phyloP scores from a whole-genome alignment of 30 jellyfish, hydroid and myxozoan species.

The Chironex yamaguchii region DNA sequence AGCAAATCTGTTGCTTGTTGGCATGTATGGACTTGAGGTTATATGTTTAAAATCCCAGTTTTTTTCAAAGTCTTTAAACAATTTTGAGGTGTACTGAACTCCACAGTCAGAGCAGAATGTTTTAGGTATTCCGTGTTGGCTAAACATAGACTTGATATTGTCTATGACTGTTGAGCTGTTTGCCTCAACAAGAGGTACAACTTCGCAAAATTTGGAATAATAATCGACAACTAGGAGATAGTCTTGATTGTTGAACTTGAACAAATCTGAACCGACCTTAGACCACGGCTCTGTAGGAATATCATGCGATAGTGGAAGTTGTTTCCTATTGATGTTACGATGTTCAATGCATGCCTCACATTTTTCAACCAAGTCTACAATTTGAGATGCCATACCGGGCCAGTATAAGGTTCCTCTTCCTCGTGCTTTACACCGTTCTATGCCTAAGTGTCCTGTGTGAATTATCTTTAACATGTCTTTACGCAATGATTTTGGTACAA shows the following conservation, averaged over 20 bases:
- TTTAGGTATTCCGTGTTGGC: no score
- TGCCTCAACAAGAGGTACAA: no score
- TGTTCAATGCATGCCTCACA: constrained; percentile 39
- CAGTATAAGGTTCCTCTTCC: constrained; percentile 34
- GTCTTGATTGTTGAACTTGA: neutral
- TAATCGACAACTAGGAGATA: constrained; percentile 28
- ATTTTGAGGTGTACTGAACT: no score
- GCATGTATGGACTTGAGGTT: no score
- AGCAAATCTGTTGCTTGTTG: no score
- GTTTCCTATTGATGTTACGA: constrained; percentile 13
- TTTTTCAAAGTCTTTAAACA: no score
- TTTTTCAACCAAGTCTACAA: constrained; percentile 22
- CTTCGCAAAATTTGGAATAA: no score
- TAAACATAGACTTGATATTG: no score
- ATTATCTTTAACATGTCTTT: constrained; percentile 13
- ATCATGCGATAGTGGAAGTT: constrained; percentile 20
- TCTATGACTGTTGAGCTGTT: no score
- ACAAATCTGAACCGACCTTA: constrained; percentile 38
- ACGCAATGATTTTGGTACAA: constrained; percentile 31
- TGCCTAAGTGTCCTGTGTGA: constrained; percentile 62
- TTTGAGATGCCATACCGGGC: constrained; percentile 40
- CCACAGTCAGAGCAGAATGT: no score
- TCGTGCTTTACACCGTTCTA: constrained; percentile 22
- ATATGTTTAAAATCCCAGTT: no score
- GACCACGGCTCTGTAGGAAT: constrained; percentile 56